phyloP scores from a whole-genome alignment of 2,797 vertebrate genomes.

The Epinephelus coioides region DNA sequence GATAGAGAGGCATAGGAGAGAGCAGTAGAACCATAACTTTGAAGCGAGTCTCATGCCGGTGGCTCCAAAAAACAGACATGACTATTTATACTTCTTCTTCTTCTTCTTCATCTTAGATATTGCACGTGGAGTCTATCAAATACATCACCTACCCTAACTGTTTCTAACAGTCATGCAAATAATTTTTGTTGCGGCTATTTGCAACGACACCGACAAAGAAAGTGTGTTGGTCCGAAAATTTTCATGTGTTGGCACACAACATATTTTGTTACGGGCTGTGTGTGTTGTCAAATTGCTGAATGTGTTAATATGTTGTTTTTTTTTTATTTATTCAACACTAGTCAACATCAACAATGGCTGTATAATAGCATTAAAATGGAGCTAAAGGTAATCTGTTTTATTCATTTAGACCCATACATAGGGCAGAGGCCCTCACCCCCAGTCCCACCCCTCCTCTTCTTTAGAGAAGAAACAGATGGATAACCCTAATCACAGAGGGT shows the following conservation, averaged over 20 bases:
- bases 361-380: not conserved
- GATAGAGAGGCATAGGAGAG: too few species aligned
- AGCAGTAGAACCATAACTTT: too few species aligned
- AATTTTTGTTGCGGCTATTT: not conserved
- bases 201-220: not conserved
- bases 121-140: too few species aligned
- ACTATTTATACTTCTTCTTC: too few species aligned
- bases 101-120: too few species aligned
- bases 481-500: slow-evolving; percentile 7
- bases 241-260: not conserved
- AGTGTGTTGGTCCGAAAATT: not conserved
- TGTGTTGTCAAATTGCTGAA: not conserved
- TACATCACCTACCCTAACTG: too few species aligned
- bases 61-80: too few species aligned
- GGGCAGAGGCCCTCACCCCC: not conserved
- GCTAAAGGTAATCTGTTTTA: not conserved
- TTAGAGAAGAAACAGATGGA: slow-evolving; percentile 4
- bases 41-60: too few species aligned
- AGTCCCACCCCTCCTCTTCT: not conserved
- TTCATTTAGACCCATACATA: not conserved
- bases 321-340: not conserved
- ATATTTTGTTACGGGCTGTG: not conserved
- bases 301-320: not conserved
- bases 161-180: not conserved
- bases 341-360: too few species aligned